Evolutionary conservation across 1,140 invertebrate species (phyloP).

Genomic region (Pseudobourletiella spinata): DNA sequence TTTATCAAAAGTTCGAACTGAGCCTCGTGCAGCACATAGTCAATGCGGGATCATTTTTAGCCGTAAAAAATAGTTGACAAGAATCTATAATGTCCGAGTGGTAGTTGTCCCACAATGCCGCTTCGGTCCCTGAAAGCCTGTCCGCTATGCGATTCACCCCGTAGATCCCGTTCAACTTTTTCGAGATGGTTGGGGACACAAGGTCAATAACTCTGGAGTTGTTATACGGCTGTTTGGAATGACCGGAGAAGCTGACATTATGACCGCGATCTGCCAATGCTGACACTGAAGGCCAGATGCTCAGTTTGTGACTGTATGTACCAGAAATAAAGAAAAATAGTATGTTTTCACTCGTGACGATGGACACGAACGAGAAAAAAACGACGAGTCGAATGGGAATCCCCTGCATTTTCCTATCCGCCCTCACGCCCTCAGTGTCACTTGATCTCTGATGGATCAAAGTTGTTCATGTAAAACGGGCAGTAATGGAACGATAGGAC

Average conservation of each 20-base stretch:
- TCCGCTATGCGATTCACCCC: not conserved
- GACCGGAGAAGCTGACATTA: conserved; percentile 18
- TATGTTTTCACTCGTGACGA: conserved; percentile 16
- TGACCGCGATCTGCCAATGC: conserved; percentile 21
- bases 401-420: too few relatives aligned
- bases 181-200: not conserved
- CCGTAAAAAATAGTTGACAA: not conserved
- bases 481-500: too few relatives aligned
- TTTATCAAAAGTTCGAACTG: not conserved
- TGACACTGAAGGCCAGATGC: conserved; percentile 18
- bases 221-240: not conserved
- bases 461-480: too few relatives aligned
- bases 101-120: not conserved
- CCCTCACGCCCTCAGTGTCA: too few relatives aligned
- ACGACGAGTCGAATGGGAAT: too few relatives aligned
- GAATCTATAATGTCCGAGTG: not conserved
- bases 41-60: not conserved
- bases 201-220: not conserved
- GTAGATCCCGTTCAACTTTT: not conserved
- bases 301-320: conserved; percentile 19
- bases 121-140: not conserved
- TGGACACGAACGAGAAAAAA: too few relatives aligned
- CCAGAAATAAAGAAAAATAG: conserved; percentile 18
- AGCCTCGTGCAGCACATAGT: not conserved
- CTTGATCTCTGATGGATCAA: too few relatives aligned